phyloP scores from a whole-genome alignment of 2,797 vertebrate genomes.

The Brotula barbata region DNA sequence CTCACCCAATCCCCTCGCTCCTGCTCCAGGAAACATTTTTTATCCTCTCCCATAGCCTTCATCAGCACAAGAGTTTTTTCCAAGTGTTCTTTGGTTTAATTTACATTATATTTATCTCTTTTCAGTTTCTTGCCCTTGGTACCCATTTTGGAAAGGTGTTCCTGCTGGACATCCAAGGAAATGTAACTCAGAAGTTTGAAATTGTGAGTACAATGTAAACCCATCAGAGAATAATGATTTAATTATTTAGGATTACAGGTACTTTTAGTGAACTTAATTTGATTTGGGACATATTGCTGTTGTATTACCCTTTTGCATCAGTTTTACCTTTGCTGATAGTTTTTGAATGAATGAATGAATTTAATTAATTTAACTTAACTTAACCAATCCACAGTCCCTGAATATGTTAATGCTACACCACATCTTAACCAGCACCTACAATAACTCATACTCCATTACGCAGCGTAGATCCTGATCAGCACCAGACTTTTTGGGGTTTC shows the following conservation, averaged over 20 bases:
- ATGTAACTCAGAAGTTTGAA: constrained; percentile 96
- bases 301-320: no score
- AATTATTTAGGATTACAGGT: background rate
- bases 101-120: constrained; percentile 47
- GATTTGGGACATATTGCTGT: no score
- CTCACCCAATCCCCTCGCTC: constrained; percentile 74
- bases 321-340: no score
- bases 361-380: no score
- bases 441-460: background rate
- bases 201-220: constrained; percentile 86
- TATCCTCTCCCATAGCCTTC: constrained; percentile 76
- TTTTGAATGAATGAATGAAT: no score
- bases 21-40: constrained; percentile 73
- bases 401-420: no score
- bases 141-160: constrained; percentile 98
- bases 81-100: constrained; percentile 58
- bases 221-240: background rate
- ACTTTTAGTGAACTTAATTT: background rate
- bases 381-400: no score
- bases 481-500: background rate
- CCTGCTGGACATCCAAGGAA: constrained; percentile 96
- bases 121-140: constrained; percentile 95
- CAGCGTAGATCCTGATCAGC: constrained; percentile 1
- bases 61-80: constrained; percentile 60
- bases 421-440: background rate